Evolutionary conservation across 2,113 vertebrate genomes (phyloP).

Genomic region (Naja naja): DNA sequence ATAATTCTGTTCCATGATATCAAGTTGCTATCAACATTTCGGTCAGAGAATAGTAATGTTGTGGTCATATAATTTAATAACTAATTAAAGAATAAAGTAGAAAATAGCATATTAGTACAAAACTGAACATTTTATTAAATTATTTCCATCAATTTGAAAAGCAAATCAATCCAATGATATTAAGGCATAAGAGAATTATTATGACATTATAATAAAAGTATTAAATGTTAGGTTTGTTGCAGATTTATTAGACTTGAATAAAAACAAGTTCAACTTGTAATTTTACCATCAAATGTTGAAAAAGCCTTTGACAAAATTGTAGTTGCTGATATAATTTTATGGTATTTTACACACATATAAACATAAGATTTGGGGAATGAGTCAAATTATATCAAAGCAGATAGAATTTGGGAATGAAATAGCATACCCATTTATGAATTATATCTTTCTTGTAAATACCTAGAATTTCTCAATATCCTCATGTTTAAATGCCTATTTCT

Average conservation of each 20-base stretch:
- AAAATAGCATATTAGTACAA: background rate
- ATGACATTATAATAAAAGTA: background rate
- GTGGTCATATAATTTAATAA: conserved; percentile 93
- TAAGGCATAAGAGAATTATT: background rate
- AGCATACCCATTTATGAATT: background rate
- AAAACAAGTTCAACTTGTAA: background rate
- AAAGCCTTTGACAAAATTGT: background rate
- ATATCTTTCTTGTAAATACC: background rate
- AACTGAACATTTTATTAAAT: background rate
- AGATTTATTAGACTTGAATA: background rate
- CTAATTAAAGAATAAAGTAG: conserved; percentile 61
- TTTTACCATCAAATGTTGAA: background rate
- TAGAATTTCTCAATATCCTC: background rate
- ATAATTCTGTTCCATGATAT: conserved; percentile 96
- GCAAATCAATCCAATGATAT: background rate
- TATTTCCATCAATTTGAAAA: background rate
- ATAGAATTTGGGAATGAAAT: background rate
- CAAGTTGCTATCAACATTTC: conserved; percentile 90
- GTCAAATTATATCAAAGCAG: background rate
- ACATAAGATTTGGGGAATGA: background rate
- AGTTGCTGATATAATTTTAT: background rate
- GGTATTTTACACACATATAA: background rate
- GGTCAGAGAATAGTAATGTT: conserved; percentile 91
- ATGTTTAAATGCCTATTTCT: background rate
- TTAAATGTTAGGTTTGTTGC: background rate